Evolutionary conservation across 2,113 vertebrate genomes (phyloP).

Genomic region (Marmota monax): DNA sequence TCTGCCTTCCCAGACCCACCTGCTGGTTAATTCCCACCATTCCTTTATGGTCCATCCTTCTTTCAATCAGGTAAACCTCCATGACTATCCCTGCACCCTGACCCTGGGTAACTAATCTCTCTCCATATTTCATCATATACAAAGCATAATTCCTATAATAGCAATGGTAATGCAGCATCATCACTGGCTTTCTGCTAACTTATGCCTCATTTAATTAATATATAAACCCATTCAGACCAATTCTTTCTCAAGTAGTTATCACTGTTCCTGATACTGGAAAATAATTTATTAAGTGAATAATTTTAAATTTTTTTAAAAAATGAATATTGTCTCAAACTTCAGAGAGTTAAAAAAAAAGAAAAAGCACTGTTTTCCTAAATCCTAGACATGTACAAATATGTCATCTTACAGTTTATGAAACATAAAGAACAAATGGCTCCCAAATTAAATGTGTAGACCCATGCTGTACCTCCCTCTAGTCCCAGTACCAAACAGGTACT

Average conservation of each 20-base stretch:
- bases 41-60: background rate
- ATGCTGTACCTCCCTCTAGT: background rate
- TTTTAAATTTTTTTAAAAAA: background rate
- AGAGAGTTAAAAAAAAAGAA: background rate
- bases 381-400: background rate
- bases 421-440: background rate
- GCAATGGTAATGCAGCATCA: background rate
- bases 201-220: background rate
- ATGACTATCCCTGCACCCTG: background rate
- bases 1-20: too few species aligned
- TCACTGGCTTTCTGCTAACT: background rate
- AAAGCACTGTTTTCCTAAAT: background rate
- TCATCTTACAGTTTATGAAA: background rate
- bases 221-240: background rate
- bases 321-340: background rate
- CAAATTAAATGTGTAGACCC: background rate
- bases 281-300: background rate
- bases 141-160: background rate
- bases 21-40: background rate
- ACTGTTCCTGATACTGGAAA: background rate
- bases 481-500: background rate
- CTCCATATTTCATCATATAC: background rate
- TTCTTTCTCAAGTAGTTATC: background rate
- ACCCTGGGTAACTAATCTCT: background rate
- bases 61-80: background rate